A percentile compares a stretch with the other conserved stretches of the same genome.
Evolutionary conservation across 2,113 vertebrate genomes (phyloP).

Genomic region (Sinocyclocheilus anshuiensis): DNA sequence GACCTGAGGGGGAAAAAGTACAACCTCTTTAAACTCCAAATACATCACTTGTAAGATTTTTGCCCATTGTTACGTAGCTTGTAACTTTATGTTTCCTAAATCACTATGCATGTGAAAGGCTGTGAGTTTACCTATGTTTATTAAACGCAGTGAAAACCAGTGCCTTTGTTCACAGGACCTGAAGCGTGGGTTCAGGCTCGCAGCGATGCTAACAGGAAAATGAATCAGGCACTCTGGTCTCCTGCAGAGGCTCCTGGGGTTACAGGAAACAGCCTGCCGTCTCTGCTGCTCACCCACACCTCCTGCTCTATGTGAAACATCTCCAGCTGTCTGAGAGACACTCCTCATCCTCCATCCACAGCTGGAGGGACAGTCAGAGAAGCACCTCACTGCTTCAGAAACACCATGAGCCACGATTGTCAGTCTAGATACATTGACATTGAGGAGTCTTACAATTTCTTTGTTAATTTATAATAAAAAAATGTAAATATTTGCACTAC

Average conservation of each 20-base stretch:
- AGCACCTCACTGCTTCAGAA: background rate
- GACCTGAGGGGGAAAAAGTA: background rate
- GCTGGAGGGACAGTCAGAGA: conserved; percentile 1
- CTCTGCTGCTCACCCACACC: background rate
- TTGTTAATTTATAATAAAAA: background rate
- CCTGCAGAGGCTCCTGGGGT: background rate
- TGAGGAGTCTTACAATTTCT: background rate
- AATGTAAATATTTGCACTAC: background rate
- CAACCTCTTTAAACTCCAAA: background rate
- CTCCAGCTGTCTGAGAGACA: background rate
- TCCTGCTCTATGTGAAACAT: background rate
- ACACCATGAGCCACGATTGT: background rate
- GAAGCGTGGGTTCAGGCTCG: background rate
- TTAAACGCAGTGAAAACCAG: no score
- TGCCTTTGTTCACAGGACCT: background rate
- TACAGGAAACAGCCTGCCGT: background rate
- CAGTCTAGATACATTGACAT: background rate
- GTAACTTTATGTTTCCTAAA: background rate
- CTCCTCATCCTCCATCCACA: background rate
- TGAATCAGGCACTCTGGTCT: background rate
- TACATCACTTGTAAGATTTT: background rate
- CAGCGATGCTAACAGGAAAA: conserved; percentile 11
- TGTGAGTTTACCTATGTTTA: background rate
- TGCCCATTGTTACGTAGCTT: background rate
- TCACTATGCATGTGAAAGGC: background rate